These are phyloP conservation scores for Scrobipalpa atriplicella DNA, from an alignment of 2,888 invertebrate genomes.

Conservation along the genomic window DNA sequence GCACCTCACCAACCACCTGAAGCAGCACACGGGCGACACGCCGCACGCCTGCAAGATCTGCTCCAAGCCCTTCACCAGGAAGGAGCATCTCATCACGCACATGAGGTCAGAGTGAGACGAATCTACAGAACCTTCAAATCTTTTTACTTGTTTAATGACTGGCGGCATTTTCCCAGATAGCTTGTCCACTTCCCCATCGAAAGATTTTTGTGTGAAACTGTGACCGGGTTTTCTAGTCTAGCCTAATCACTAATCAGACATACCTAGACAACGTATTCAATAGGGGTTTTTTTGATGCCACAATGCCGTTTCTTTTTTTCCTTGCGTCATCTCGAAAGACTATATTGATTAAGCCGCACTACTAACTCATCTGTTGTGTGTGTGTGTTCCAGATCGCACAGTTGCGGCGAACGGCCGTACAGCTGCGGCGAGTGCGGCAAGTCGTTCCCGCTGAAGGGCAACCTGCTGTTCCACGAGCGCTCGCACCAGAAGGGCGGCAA, in stretches of 20 bases:
- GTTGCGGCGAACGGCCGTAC: constrained; percentile 90
- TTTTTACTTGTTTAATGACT: no score
- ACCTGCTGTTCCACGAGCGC: constrained; percentile 92
- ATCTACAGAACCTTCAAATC: no score
- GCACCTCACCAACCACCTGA: constrained; percentile 85
- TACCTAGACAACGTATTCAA: no score
- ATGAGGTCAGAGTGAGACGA: constrained; percentile 81
- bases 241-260: no score
- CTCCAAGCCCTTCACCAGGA: constrained; percentile 88
- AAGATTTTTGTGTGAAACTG: no score
- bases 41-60: constrained; percentile 89
- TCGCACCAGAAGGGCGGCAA: constrained; percentile 90
- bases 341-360: no score
- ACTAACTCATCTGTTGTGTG: neutral
- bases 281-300: no score
- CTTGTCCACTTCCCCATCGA: neutral
- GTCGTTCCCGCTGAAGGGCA: constrained; percentile 92
- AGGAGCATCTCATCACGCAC: constrained; percentile 89
- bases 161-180: no score
- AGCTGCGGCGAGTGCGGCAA: constrained; percentile 94
- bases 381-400: constrained; percentile 77
- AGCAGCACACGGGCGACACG: constrained; percentile 88
- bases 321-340: no score
- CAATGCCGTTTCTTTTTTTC: no score
- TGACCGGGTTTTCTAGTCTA: no score